Evolutionary conservation across 2,113 vertebrate species (phyloP), one percentile per base, ranked within the genome.

Genomic region (Ctenomys sociabilis): DNA sequence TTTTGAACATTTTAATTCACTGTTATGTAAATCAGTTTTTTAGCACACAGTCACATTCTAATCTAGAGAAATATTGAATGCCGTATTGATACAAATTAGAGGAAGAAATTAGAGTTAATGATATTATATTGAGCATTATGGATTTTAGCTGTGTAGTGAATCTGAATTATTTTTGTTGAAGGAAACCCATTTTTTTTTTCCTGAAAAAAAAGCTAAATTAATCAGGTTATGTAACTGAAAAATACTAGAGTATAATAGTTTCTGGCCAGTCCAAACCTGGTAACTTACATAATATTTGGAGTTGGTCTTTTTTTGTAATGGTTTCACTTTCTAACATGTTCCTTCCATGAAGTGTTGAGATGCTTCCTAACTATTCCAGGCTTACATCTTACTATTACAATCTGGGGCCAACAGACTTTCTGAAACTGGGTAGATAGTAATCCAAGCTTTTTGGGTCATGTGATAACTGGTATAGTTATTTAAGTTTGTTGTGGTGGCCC

Each of bases 241-340:
- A 91, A 73, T 30, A 43, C 40, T 73, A 64, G 17, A 8, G 52
- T 75, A 3, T 90, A 30, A 57, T 81, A 77, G 45, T 54, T 92
- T 93, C 37, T 8, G 37, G 52, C 52, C 37, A 16, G 13, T 92
- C 37, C 40, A 82, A 94, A 78, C 92, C 66, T 64, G 54, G n/a
- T 12, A 85, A 59, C 86, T 91, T 94, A 49, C 7, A 5, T 96
- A 94, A 95, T 93, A 61, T 82, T 88, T 94, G 64, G 63, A 92
- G 40, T 90, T 90, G 52, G 12, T 91, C 83, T 96, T 70, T 24
- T 96, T 94, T 82, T 86, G 21, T 86, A 6, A 81, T 89, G 70
- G 24, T 54, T 91, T 94, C 70, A 59, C 78, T 94, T 94, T 94
- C 52, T 6, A 43, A 32, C 19, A 8, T 84, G 8, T 93, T 97